Evolutionary conservation across 2,797 vertebrate species (phyloP), one percentile per base, ranked within the genome.

Genomic region (Mormyrus proboscirostris): DNA sequence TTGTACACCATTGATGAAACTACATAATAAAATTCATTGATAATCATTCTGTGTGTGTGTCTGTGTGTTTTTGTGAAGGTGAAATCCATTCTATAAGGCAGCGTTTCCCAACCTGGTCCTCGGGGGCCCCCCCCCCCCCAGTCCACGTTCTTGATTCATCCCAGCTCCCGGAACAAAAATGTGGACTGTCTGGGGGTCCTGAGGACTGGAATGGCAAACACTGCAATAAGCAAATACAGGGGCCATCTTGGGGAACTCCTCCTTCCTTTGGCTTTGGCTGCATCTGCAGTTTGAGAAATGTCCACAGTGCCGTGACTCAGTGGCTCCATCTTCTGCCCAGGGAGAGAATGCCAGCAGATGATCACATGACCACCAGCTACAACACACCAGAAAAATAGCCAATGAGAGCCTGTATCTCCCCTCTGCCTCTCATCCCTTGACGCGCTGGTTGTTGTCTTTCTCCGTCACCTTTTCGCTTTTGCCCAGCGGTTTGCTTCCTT

Each of bases 1-100:
- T 95, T 96, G 96, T 96, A 96, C 95, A 95, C 95, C 96, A 95
- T 95, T 96, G 95, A 94, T 95, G 95, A 95, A 95, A 95, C 91
- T 92, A 91, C 92, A 95, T 95, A 94, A 95, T 95, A 94, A 91
- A 91, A 91, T 91, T 94, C 94, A 95, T 96, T 95, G 95, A 96
- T 95, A 95, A 96, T 95, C 94, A 94, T 95, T 95, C 95, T 96
- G 94, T 93, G 94, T 96, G 94, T 96, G 94, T 88, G 90, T 92
- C 10, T 55, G 59, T 90, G 89, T 90, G 62, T 93, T 90, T 93
- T 85, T 88, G 29, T 73, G 29, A 73, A 33, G 0, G 29, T 73
- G 65, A 73, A 73, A 33, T 38, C 65, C 12, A 33, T 38, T 7
- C 5, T n/a, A 12, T 25, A n/a, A 38, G n/a, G 4, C 3, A 25